phyloP scores from a whole-genome alignment of 2,113 vertebrate species.

The Drymodes brunneopygia region DNA sequence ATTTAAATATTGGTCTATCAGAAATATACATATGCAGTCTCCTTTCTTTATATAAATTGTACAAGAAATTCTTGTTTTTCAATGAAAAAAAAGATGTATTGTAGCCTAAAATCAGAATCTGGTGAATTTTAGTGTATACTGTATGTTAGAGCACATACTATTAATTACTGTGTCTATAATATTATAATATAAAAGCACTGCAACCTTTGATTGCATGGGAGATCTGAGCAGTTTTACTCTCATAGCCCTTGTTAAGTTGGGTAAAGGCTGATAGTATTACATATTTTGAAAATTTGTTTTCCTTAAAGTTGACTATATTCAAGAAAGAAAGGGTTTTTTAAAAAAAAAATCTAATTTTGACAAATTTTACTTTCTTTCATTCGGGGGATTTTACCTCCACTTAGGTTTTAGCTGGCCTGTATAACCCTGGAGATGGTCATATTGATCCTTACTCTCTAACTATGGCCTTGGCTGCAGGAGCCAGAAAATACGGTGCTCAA shows the following conservation, averaged over 20 bases:
- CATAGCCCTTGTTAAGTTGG: neutral
- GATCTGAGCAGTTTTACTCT: neutral
- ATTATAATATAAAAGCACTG: neutral
- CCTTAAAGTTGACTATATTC: neutral
- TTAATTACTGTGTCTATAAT: neutral
- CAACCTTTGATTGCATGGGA: neutral
- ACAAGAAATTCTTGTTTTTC: neutral
- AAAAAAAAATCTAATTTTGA: neutral
- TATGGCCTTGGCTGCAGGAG: conserved; percentile 95
- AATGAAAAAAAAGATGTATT: neutral
- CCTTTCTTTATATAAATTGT: neutral
- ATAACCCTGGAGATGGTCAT: conserved; percentile 94
- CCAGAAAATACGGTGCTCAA: conserved; percentile 92
- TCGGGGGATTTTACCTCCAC: neutral
- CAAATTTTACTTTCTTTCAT: neutral
- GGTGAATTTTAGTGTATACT: neutral
- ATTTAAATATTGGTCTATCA: neutral
- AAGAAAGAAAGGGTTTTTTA: neutral
- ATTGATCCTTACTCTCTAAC: conserved; percentile 99
- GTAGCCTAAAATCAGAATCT: neutral
- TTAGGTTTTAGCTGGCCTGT: conserved; percentile 91
- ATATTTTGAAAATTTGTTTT: neutral
- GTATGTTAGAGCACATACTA: neutral
- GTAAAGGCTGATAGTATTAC: neutral
- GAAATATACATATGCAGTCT: neutral